Evolutionary conservation across 2,113 vertebrate genomes (phyloP).

Genomic region (Hoplias malabaricus): DNA sequence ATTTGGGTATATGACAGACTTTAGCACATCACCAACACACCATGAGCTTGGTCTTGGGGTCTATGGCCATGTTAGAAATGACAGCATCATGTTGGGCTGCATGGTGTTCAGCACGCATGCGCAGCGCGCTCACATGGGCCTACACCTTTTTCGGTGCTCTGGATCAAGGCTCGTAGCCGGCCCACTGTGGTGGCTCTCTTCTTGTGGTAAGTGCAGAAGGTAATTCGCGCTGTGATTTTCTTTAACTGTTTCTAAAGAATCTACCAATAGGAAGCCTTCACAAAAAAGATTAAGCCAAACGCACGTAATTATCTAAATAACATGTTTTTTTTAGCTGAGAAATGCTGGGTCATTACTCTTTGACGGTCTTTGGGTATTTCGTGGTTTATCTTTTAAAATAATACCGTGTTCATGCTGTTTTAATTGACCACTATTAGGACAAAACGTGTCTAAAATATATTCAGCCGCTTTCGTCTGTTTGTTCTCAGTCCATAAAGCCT

Average conservation of each 20-base stretch:
- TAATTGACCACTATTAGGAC: background rate
- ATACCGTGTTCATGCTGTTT: background rate
- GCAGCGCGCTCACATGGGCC: slow-evolving; percentile 34
- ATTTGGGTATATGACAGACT: too few species aligned
- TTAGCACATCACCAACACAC: background rate
- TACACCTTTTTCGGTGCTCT: slow-evolving; percentile 36
- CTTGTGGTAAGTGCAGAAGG: slow-evolving; percentile 34
- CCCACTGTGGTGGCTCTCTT: background rate
- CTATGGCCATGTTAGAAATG: slow-evolving; percentile 22
- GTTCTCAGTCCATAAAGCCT: background rate
- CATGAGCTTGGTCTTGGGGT: slow-evolving; percentile 21
- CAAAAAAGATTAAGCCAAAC: background rate
- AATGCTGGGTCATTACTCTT: background rate
- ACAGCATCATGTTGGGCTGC: slow-evolving; percentile 20
- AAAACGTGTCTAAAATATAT: background rate
- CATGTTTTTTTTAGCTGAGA: background rate
- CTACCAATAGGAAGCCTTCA: background rate
- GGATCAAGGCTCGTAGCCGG: slow-evolving; percentile 15
- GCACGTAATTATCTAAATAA: background rate
- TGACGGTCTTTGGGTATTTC: background rate
- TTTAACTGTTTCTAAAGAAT: too few species aligned
- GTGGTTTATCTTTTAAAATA: background rate
- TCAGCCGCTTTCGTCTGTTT: background rate
- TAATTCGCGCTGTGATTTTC: background rate
- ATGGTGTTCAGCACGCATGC: slow-evolving; percentile 41